Percentiles rank a stretch among this genome's conserved stretches.
Evolutionary conservation across 2,797 vertebrate species (phyloP).

Genomic region (Chaetodon trifasciatus): DNA sequence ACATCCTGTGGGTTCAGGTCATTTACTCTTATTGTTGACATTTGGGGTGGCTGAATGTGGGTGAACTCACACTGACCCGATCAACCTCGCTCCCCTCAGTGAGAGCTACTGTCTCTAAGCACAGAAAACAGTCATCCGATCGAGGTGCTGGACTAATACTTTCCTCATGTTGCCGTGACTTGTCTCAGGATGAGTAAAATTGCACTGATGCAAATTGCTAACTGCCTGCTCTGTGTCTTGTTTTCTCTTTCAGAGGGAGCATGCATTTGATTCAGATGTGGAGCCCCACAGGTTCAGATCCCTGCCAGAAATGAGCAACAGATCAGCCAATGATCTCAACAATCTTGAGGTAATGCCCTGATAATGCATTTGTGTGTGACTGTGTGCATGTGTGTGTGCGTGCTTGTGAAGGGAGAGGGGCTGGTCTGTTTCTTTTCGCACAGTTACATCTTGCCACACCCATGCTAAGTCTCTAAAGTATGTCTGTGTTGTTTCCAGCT

Average conservation of each 20-base stretch:
- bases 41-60: slow-evolving; percentile 82
- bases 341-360: slow-evolving; percentile 85
- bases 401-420: slow-evolving; percentile 35
- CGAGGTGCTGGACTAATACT: slow-evolving; percentile 71
- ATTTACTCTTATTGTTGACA: slow-evolving; percentile 85
- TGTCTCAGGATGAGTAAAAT: slow-evolving; percentile 71
- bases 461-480: slow-evolving; percentile 61
- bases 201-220: slow-evolving; percentile 67
- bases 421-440: slow-evolving; percentile 46
- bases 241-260: slow-evolving; percentile 86
- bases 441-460: slow-evolving; percentile 66
- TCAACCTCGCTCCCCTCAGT: slow-evolving; percentile 68
- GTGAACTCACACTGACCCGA: slow-evolving; percentile 83
- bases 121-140: slow-evolving; percentile 63
- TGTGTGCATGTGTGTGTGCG: slow-evolving; percentile 6
- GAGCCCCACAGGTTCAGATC: slow-evolving; percentile 87
- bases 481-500: slow-evolving; percentile 77
- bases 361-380: slow-evolving; percentile 53
- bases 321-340: slow-evolving; percentile 85
- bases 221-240: slow-evolving; percentile 65
- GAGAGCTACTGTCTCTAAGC: slow-evolving; percentile 75
- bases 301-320: slow-evolving; percentile 88
- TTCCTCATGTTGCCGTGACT: slow-evolving; percentile 79
- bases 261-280: slow-evolving; percentile 82
- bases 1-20: slow-evolving; percentile 90